Percentiles rank a stretch among this genome's conserved stretches.
These are phyloP conservation scores for Cataglyphis rosenhaueri DNA, from an alignment of 2,888 invertebrate species.

Conservation along the genomic window DNA sequence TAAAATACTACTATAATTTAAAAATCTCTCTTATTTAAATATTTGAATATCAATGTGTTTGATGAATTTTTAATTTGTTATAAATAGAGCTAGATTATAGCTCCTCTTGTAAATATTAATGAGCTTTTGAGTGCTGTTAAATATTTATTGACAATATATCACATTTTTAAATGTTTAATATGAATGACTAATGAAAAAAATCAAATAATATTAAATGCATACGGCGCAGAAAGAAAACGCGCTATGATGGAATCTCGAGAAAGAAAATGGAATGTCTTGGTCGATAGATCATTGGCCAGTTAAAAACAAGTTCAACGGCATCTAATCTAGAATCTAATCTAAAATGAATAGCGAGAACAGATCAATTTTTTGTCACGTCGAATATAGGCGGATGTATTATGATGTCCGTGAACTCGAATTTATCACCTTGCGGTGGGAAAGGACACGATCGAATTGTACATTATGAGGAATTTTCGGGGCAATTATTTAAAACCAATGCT, in stretches of 20 bases:
- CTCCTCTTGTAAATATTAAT: constrained; percentile 9
- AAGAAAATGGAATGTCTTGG: constrained; percentile 64
- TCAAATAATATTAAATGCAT: constrained; percentile 12
- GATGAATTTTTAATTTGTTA: constrained; percentile 5
- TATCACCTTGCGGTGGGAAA: constrained; percentile 42
- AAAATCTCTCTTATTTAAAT: too few species aligned
- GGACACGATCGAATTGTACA: constrained; percentile 39
- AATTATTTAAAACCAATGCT: constrained; percentile 33
- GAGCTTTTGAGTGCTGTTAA: background rate
- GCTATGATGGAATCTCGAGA: constrained; percentile 60
- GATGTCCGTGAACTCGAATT: constrained; percentile 50
- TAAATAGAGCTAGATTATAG: background rate
- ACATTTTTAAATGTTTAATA: constrained; percentile 47
- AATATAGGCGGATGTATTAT: constrained; percentile 48
- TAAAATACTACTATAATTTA: too few species aligned
- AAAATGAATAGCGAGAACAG: constrained; percentile 47
- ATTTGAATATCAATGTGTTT: background rate
- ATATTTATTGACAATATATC: constrained; percentile 40
- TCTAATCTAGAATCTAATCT: constrained; percentile 45
- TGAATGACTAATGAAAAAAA: constrained; percentile 25
- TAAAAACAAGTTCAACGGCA: constrained; percentile 54
- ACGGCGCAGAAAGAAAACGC: constrained; percentile 27
- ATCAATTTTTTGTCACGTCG: constrained; percentile 46
- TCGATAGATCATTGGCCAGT: constrained; percentile 62
- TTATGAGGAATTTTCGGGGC: constrained; percentile 35